Base-by-base conservation (phyloP, 2,888 invertebrate genomes). In the Phengaris arion region DNA sequence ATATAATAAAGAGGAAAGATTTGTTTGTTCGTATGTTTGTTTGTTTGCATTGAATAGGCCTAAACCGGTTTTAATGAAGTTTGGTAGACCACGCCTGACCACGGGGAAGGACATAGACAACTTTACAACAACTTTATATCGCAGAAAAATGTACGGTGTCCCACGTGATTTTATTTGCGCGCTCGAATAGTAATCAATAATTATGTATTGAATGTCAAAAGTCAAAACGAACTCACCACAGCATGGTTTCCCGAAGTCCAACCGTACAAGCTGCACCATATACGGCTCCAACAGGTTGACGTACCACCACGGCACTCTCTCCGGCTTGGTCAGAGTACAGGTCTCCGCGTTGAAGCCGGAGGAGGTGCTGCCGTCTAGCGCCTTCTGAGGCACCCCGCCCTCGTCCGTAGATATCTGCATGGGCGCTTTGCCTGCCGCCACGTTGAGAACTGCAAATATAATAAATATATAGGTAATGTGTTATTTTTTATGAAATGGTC, bases 231-330 rank as follows among this genome's bases (percentile, higher is more conserved):
- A 94, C 97, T 96, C 91, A 97, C 98, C 98, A 87, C 98, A 98
- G 85, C 98, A 98, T 45, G 97, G 95, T 87, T 97, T 97, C 78
- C 98, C 98, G 85, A 98, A 98, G 93, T 98, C 98, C 77, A 98
- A 92, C 69, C 98, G 94, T 48, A 98, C 98, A 77, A 98, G 94
- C 87, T 98, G 98, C 78, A 98, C 98, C 98, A 98, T 98, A 88
- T 98, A 98, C 0, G 98, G 98, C 86, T 98, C 98, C 78, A 98
- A 94, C 0, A 98, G 95, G 90, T 98, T 98, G 82, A 98, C 98
- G 91, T 98, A 98, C 98, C 98, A 98, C 98, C 98, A 98, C 2
- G 98, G 98, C 51, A 96, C 95, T n/a, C 96, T 92, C 88, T 98
- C 98, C 0, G 96, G 87, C 88, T 96, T 96, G 0, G 98, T 98